These are phyloP conservation scores for Calameuta pallipes DNA, from an alignment of 2,888 invertebrate species.

Conservation along the genomic window DNA sequence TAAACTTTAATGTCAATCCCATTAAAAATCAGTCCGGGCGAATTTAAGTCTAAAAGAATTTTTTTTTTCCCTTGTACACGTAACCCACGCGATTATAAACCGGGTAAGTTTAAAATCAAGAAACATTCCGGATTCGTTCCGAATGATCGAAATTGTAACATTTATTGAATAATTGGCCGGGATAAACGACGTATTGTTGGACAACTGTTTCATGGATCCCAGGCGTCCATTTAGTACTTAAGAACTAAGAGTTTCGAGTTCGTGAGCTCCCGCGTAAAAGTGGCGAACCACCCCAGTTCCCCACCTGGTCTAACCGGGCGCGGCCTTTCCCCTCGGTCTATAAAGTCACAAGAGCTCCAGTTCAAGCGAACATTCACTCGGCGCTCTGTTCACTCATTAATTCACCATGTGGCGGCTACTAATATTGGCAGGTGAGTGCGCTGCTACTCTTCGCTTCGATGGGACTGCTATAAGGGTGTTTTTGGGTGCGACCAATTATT, in stretches of 20 bases:
- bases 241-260: conserved; percentile 14
- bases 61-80: neutral
- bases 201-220: conserved; percentile 20
- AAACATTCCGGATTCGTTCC: neutral
- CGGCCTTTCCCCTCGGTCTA: conserved; percentile 64
- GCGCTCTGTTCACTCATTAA: conserved; percentile 56
- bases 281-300: conserved; percentile 59
- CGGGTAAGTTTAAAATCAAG: neutral
- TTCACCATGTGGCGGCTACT: conserved; percentile 60
- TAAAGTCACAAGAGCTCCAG: conserved; percentile 60
- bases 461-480: conserved; percentile 14
- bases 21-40: neutral
- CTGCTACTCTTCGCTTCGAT: conserved; percentile 8
- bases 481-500: neutral
- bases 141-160: neutral
- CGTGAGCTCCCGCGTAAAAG: conserved; percentile 39
- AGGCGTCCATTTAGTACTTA: conserved; percentile 29
- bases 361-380: conserved; percentile 60
- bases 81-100: neutral
- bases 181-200: neutral
- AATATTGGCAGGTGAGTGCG: conserved; percentile 61
- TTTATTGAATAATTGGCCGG: neutral
- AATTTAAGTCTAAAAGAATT: neutral
- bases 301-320: conserved; percentile 46
- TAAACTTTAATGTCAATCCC: neutral